Evolutionary conservation across 2,888 invertebrate species (phyloP), one percentile per base, ranked within the genome.

Genomic region (Caenorhabditis virilis): DNA sequence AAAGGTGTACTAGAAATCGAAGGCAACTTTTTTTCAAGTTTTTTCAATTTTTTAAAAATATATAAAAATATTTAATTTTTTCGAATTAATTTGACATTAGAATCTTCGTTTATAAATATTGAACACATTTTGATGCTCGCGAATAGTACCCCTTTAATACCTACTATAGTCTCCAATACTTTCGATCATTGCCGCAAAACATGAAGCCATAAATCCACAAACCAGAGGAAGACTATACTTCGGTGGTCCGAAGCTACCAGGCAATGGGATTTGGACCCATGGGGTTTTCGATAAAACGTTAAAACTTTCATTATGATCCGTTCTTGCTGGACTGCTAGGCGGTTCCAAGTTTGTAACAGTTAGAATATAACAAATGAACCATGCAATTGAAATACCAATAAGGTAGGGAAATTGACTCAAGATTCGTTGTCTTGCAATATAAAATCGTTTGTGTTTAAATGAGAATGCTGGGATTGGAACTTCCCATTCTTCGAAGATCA

Each of bases 331-430:
- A 33, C 78, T 66, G 20, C 51, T 51, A 9, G 22, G 42, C 9
- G 76, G 74, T 30, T 76, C 76, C 13, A 65, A 41, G 20, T 75
- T 57, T 3, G 77, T 74, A 0, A 64, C 33, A 1, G 76, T 74
- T 16, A 79, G 56, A 23, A 78, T 46, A 22, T 60, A 53, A 49
- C 78, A 78, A 15, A 79, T 50, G 3, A 72, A 52, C 74, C 76
- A 79, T 9, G 69, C 73, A n/a, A 72, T 43, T 5, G 66, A 49
- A 18, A 79, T 74, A 7, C 74, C 69, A 26, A 79, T 61, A 11
- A 79, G 61, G 45, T 79, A 79, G 72, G 78, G 78, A 43, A 78
- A 78, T 35, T 74, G 74, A 35, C 78, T 77, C 52, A 78, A 77
- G 1, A 78, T 20, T 33, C 75, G 61, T 22, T 56, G 53, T 25